Percentiles rank a stretch among this genome's conserved stretches.
Evolutionary conservation across 2,113 vertebrate species (phyloP).

Genomic region (Miniopterus natalensis): DNA sequence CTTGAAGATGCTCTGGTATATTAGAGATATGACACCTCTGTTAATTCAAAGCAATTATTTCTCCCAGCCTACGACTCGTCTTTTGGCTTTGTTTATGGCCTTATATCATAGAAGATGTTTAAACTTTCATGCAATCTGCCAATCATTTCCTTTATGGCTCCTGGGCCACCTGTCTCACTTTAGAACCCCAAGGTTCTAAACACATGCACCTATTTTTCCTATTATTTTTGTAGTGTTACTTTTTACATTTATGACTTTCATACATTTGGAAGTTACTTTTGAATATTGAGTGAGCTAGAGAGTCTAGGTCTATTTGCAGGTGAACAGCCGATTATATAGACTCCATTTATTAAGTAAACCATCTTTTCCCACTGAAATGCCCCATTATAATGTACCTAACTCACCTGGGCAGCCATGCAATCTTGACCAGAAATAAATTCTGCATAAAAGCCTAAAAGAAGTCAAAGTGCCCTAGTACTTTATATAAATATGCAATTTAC

Average conservation of each 20-base stretch:
- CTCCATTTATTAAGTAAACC: neutral
- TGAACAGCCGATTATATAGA: neutral
- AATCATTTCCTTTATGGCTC: too few relatives aligned
- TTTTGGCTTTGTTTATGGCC: too few relatives aligned
- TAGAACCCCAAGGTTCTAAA: neutral
- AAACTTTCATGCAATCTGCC: too few relatives aligned
- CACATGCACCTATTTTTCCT: neutral
- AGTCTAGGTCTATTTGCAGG: neutral
- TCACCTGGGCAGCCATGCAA: neutral
- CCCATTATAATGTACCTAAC: neutral
- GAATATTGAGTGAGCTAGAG: neutral
- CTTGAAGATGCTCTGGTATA: too few relatives aligned
- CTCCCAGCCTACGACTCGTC: too few relatives aligned
- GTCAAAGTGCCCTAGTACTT: neutral
- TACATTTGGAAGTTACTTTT: slow-evolving; percentile 18
- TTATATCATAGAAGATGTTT: too few relatives aligned
- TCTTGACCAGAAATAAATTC: slow-evolving; percentile 1
- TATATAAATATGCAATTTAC: slow-evolving; percentile 47
- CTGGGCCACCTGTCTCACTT: too few relatives aligned
- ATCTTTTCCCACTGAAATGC: neutral
- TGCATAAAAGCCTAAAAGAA: slow-evolving; percentile 31
- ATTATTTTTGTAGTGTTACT: neutral
- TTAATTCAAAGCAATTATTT: too few relatives aligned
- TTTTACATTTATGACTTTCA: neutral
- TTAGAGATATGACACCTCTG: too few relatives aligned